These are phyloP conservation scores for Dendrolimus pini DNA, from an alignment of 2,888 invertebrate genomes.

Conservation along the genomic window DNA sequence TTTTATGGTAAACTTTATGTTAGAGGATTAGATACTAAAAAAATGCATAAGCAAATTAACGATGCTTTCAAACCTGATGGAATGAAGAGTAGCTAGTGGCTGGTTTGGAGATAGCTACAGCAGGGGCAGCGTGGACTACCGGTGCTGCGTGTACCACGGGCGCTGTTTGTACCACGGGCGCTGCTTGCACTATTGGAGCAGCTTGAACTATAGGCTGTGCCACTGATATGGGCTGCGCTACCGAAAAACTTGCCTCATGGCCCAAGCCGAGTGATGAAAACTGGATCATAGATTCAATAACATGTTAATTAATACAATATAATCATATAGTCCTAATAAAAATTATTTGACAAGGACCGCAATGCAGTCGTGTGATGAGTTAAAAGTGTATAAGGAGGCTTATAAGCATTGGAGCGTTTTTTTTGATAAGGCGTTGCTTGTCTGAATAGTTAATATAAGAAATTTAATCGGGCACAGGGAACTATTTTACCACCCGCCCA, in stretches of 20 bases:
- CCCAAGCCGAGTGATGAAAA: slow-evolving; percentile 32
- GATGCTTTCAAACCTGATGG: background rate
- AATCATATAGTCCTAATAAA: too few relatives aligned
- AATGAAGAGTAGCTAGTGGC: slow-evolving; percentile 1
- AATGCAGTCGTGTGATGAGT: too few relatives aligned
- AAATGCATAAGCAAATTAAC: too few relatives aligned
- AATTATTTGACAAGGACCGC: too few relatives aligned
- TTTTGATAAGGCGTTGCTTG: too few relatives aligned
- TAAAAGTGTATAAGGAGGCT: too few relatives aligned
- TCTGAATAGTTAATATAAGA: too few relatives aligned
- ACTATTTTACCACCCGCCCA: too few relatives aligned
- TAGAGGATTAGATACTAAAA: too few relatives aligned
- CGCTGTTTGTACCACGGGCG: slow-evolving; percentile 32
- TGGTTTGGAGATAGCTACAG: slow-evolving; percentile 8
- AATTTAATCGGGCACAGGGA: too few relatives aligned
- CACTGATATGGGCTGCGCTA: slow-evolving; percentile 28
- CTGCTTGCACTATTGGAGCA: slow-evolving; percentile 40
- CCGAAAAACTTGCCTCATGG: slow-evolving; percentile 22
- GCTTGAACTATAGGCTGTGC: slow-evolving; percentile 44
- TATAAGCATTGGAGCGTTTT: too few relatives aligned
- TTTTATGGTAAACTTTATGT: too few relatives aligned
- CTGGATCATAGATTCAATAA: slow-evolving; percentile 16
- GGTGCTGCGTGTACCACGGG: slow-evolving; percentile 24
- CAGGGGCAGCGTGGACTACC: slow-evolving; percentile 21
- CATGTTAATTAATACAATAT: background rate